Conservation (phyloP, 2,888 invertebrate species). For the Nomada ruficornis region DNA sequence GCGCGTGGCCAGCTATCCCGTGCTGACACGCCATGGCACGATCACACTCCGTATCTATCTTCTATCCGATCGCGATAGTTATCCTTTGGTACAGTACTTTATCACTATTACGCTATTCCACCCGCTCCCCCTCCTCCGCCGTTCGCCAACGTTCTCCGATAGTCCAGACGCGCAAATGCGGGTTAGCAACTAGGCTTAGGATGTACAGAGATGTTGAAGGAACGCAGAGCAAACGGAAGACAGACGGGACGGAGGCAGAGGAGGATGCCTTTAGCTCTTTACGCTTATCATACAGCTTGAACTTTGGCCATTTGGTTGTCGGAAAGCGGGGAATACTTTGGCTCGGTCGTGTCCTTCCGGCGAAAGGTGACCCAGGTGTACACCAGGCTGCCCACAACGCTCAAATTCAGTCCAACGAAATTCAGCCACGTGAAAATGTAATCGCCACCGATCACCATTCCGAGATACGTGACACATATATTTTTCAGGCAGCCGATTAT, state of each 20-base stretch:
- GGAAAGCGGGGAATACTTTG: conserved; percentile 77
- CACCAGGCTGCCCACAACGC: conserved; percentile 93
- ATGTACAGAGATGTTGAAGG: neutral
- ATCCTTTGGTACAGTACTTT: conserved; percentile 71
- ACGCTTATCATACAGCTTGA: conserved; percentile 82
- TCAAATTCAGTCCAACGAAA: conserved; percentile 98
- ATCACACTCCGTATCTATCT: neutral
- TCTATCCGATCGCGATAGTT: conserved; percentile 42
- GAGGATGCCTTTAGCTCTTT: neutral
- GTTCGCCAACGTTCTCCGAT: neutral
- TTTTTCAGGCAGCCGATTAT: conserved; percentile 99
- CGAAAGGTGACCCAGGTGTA: conserved; percentile 95
- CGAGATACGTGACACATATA: conserved; percentile 97
- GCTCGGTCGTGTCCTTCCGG: conserved; percentile 85
- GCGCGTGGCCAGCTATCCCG: neutral
- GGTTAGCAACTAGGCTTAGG: no score
- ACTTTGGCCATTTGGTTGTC: conserved; percentile 77
- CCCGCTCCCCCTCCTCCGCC: neutral
- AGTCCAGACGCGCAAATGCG: no score
- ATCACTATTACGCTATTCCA: neutral
- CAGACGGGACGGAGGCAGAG: neutral
- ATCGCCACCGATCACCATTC: conserved; percentile 99
- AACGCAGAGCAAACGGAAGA: no score
- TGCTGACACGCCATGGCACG: conserved; percentile 10
- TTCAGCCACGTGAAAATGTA: conserved; percentile 97